Percentiles rank a stretch among this genome's conserved stretches.
Evolutionary conservation across 2,888 invertebrate genomes (phyloP).

Genomic region (Pterostichus niger): DNA sequence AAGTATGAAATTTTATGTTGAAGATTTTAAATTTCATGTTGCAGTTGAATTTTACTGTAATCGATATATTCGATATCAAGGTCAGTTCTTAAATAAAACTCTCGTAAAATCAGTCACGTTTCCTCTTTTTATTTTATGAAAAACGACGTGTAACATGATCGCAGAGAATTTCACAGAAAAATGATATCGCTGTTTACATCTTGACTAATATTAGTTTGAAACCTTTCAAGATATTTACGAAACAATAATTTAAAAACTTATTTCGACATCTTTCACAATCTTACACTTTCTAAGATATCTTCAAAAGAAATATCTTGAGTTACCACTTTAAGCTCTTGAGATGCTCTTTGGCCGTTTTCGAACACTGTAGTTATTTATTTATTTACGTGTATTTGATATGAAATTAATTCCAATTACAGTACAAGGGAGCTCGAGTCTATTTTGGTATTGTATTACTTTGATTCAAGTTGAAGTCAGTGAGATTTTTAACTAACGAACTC

Average conservation of each 20-base stretch:
- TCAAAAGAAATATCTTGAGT: too few relatives aligned
- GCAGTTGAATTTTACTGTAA: conserved; percentile 52
- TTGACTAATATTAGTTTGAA: conserved; percentile 1
- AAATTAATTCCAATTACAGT: too few relatives aligned
- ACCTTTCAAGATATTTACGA: conserved; percentile 21
- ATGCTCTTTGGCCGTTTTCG: too few relatives aligned
- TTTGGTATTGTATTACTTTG: too few relatives aligned
- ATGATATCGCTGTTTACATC: conserved; percentile 43
- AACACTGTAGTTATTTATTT: too few relatives aligned
- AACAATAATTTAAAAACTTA: conserved; percentile 37
- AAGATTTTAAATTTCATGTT: conserved; percentile 48
- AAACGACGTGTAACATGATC: conserved; percentile 29
- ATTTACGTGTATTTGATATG: too few relatives aligned
- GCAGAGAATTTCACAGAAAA: conserved; percentile 40
- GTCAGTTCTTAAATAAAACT: conserved; percentile 51
- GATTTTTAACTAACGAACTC: too few relatives aligned
- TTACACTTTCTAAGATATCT: too few relatives aligned
- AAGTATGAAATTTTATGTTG: conserved; percentile 28
- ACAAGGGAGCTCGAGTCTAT: too few relatives aligned
- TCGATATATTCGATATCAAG: conserved; percentile 59
- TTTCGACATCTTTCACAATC: conserved; percentile 18
- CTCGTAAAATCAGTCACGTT: conserved; percentile 55
- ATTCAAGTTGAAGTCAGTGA: too few relatives aligned
- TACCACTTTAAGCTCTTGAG: too few relatives aligned
- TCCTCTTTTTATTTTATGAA: conserved; percentile 49